A percentile compares a stretch with the other conserved stretches of the same genome.
phyloP scores from a whole-genome alignment of 2,113 vertebrate genomes.

The Telmatochromis sp. region DNA sequence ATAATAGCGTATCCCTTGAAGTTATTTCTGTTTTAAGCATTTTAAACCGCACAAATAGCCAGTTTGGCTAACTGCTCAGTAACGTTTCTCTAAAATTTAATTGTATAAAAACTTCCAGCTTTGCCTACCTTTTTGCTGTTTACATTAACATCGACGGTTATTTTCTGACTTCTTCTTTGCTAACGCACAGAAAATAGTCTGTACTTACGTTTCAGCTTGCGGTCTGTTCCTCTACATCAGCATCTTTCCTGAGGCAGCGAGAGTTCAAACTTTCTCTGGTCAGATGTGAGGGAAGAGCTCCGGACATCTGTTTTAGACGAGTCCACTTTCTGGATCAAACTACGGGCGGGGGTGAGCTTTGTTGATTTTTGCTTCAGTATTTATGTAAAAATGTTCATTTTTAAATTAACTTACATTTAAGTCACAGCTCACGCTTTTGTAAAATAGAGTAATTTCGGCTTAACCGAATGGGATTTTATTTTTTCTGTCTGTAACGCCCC shows the following conservation, averaged over 20 bases:
- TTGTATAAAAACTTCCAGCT: not conserved
- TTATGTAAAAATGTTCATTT: not conserved
- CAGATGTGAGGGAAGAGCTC: not conserved
- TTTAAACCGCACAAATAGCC: accelerated
- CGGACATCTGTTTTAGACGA: constrained; percentile 46
- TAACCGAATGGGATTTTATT: accelerated
- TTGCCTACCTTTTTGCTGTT: not conserved
- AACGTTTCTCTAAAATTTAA: not conserved
- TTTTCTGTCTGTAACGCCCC: accelerated
- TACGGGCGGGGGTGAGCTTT: not conserved
- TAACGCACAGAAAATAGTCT: not conserved
- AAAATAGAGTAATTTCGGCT: accelerated
- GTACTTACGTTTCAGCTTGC: not conserved
- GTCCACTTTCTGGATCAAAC: not conserved
- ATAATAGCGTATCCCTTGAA: not conserved
- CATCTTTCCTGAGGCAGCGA: not conserved
- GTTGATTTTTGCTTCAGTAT: accelerated
- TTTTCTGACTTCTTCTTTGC: not conserved
- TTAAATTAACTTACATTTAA: too few species aligned
- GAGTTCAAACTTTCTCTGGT: constrained; percentile 32
- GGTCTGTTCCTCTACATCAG: constrained; percentile 4
- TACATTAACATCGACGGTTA: not conserved
- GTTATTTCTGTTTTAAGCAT: not conserved
- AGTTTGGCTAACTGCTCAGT: not conserved
- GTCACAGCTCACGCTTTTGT: accelerated